Evolutionary conservation across 1,140 invertebrate genomes (phyloP), one percentile per base, ranked within the genome.

Genomic region (Vollenhovia emeryi): DNA sequence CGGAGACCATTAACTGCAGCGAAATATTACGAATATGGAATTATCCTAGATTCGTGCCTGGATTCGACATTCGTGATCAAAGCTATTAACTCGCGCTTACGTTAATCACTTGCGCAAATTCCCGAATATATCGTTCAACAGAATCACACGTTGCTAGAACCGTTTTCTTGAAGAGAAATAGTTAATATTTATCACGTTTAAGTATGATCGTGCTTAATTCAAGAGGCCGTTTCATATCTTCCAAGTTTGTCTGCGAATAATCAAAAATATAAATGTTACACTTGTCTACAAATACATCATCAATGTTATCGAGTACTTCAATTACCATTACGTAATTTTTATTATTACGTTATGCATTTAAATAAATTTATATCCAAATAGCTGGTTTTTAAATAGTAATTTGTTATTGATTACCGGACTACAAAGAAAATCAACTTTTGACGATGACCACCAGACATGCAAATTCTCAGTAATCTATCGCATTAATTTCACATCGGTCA

Each of bases 211-310:
- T 0, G 21, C 55, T 21, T 30, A 96, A 95, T 87, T 96, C 96
- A 90, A 96, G 95, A 40, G 95, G 95, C 88, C 95, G 95, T 89
- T 96, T 95, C 92, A 97, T 95, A 62, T 96, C 95, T 52, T 95
- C 93, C 50, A 97, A 95, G 82, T 96, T 95, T 3, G 96, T 93
- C 94, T 96, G 75, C 5, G 64, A 88, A 82, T 5, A 69, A 86
- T 57, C 0, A 7, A 40, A 40, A 83, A 71, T 74, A 57, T 30
- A 43, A 24, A 36, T 62, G 52, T 68, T 3, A 50, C 36, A 18
- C 30, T 45, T 45, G 30, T 50, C 27, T 33, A 52, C 1, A 71
- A 33, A 27, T 21, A 33, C n/a, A 30, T 33, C 8, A 62, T 36
- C n/a, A 33, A 9, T 33, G 18, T 48, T 33, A 30, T 50, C 7